These are phyloP conservation scores for Andinoacara biseriatus DNA, from an alignment of 2,113 vertebrate species.

Conservation along the genomic window DNA sequence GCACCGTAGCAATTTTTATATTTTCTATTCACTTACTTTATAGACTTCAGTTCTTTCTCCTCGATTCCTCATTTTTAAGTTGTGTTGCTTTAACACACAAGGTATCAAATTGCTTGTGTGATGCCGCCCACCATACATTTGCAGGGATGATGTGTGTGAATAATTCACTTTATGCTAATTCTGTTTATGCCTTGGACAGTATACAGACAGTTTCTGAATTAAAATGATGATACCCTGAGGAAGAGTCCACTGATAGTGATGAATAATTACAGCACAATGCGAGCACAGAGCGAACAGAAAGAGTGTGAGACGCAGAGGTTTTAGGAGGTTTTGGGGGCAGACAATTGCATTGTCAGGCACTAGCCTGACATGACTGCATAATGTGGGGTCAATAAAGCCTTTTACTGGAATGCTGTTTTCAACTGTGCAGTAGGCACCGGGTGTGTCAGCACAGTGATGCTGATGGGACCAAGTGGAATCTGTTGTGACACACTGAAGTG, in stretches of 20 bases:
- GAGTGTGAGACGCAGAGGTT: conserved; percentile 27
- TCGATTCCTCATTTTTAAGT: not conserved
- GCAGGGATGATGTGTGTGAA: not conserved
- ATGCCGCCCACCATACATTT: not conserved
- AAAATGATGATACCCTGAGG: not conserved
- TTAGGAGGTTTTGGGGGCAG: conserved; percentile 42
- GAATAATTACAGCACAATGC: not conserved
- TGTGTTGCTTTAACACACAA: not conserved
- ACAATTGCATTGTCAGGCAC: conserved; percentile 51
- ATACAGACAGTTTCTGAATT: not conserved
- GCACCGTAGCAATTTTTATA: not conserved
- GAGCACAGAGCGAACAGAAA: conserved; percentile 18
- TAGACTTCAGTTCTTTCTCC: not conserved
- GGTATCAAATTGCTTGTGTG: not conserved
- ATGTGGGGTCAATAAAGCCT: conserved; percentile 60
- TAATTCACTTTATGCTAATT: conserved; percentile 3
- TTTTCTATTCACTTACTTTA: not conserved
- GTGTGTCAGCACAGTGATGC: conserved; percentile 44
- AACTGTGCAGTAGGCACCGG: conserved; percentile 53
- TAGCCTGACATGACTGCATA: conserved; percentile 53
- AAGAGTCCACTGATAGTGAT: not conserved
- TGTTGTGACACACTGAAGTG: conserved; percentile 55
- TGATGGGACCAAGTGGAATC: conserved; percentile 41
- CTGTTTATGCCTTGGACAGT: not conserved
- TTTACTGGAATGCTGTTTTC: conserved; percentile 54